Base-by-base conservation (phyloP, 2,797 vertebrate genomes). In the Myotis pilosus region DNA sequence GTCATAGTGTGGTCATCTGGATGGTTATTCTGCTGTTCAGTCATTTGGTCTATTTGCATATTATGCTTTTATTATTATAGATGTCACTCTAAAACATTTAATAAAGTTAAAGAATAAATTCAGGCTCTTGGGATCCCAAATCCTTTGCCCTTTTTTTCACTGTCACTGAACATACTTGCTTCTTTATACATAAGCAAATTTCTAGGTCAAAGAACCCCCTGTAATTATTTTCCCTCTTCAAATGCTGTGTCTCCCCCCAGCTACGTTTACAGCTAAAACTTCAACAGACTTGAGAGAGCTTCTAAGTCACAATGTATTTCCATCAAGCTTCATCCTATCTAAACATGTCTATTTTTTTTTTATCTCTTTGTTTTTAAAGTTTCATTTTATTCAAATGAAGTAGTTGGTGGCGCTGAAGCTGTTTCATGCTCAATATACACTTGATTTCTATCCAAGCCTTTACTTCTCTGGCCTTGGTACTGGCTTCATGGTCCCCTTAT, bases 361-460 rank as follows among this genome's bases (percentile, higher is more conserved):
- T 53, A n/a, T 93, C 60, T 68, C 36, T 88, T 57, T 51, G 33
- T 25, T 91, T 91, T 89, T 69, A 36, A 86, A 41, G 15, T 36
- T 95, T 96, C 44, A 79, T 89, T 94, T 94, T 71, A 89, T 84
- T 92, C 78, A 95, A 89, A 95, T 93, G 87, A 97, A 92, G 82
- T 76, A 71, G 64, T 69, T 91, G 53, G 88, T 81, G 87, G 55
- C 49, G 92, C 57, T 83, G 13, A 96, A 94, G 72, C 6, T 83
- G 22, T 76, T 94, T 83, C 7, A 25, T 91, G 66, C 44, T 95
- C 38, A 8, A 28, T 19, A 83, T 79, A 88, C 92, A 87, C 23
- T 64, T 90, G 82, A 83, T 44, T 93, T 55, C 68, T 88, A 23
- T 88, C 74, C 62, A 96, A 87, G 47, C 62, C 79, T 94, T 94